phyloP scores from a whole-genome alignment of 2,797 vertebrate genomes.

The Poliocrania exsul region DNA sequence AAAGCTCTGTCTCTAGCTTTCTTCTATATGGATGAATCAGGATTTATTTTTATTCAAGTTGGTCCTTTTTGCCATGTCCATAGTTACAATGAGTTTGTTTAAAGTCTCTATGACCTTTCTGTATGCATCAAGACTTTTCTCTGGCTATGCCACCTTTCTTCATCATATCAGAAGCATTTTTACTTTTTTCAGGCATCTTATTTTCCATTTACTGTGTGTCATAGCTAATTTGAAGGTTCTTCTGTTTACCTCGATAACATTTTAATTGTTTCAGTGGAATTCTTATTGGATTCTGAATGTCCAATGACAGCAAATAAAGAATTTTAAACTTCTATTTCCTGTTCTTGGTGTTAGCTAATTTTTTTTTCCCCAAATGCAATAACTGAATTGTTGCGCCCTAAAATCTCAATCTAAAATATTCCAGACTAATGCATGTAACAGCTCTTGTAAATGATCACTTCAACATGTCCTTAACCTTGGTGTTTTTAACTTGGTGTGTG shows the following conservation, averaged over 20 bases:
- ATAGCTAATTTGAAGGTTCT: neutral
- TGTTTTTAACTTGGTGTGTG: neutral
- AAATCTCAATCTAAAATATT: neutral
- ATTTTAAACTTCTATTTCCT: neutral
- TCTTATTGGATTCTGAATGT: neutral
- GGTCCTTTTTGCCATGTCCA: neutral
- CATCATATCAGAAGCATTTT: neutral
- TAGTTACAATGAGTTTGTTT: neutral
- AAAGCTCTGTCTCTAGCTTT: neutral
- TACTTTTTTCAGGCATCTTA: neutral
- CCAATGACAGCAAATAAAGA: neutral
- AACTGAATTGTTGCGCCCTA: neutral
- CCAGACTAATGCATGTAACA: neutral
- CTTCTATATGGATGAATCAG: neutral
- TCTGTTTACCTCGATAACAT: neutral
- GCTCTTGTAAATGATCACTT: neutral
- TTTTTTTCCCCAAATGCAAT: neutral
- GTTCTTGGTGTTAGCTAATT: neutral
- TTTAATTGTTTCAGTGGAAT: neutral
- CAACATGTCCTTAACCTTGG: neutral
- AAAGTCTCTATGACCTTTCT: neutral
- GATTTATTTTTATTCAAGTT: neutral
- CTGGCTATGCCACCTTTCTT: neutral
- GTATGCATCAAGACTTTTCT: neutral
- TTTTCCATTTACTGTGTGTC: neutral